Evolutionary conservation across 37 sponge, comb jelly and placozoan species (phyloP), one percentile per base, ranked within the genome.

Genomic region (Agelas oroides): DNA sequence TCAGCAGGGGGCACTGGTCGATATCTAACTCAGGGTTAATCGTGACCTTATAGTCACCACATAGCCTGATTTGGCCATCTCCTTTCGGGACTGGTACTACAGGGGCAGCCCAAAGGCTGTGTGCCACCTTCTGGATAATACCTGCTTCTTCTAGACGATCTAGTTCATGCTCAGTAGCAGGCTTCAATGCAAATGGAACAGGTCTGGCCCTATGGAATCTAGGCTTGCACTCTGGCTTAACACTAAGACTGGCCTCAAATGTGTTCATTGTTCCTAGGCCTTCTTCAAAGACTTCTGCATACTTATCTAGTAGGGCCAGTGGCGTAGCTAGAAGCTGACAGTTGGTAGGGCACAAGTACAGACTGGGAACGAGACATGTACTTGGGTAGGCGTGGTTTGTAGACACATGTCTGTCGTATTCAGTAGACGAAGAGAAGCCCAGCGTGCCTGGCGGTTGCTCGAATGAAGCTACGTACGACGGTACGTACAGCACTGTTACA

Each of bases 71-170:
- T 14, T 36, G 13, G 14, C 77, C 77, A 41, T 88, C 82, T 17
- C 62, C 62, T 36, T 87, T 87, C n/a, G 66, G 52, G n/a, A 87
- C 88, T 19, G 82, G 70, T 33, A 88, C 89, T 58, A 88, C 68
- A 5, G 89, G 83, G 34, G 89, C 54, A 66, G 83, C 89, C 89
- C 89, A 88, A n/a, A 82, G 78, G 30, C 74, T 71, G 60, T 80
- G 67, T 14, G 57, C 67, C 12, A 87, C 81, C 19, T 17, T 70
- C 19, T 62, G 25, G 28, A 87, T 19, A 28, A 87, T 59, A 52
- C 88, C 82, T 65, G 59, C 75, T 41, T 56, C 37, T 36, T 83
- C 84, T 27, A 83, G 73, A 23, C 84, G 63, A 25, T 39, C 38
- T 18, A 83, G 61, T 31, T 83, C 84, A 57, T 32, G 13, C 31